Evolutionary conservation across 2,888 invertebrate genomes (phyloP).

Genomic region (Phania funesta): DNA sequence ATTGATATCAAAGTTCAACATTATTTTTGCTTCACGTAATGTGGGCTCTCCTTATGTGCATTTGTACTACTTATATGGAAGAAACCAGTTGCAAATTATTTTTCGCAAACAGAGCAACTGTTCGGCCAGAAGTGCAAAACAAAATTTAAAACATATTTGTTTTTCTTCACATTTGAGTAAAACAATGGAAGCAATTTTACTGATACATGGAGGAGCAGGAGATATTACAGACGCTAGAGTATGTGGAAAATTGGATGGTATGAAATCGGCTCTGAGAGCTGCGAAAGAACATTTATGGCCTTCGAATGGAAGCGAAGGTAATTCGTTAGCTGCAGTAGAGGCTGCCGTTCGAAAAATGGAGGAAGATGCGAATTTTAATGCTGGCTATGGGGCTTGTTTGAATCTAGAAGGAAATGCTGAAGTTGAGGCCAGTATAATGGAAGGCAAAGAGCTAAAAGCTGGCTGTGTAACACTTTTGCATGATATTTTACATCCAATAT

Average conservation of each 20-base stretch:
- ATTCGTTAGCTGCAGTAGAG: conserved; percentile 85
- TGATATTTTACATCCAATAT: conserved; percentile 88
- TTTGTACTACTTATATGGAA: not conserved
- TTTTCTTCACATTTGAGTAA: not conserved
- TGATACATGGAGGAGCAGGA: conserved; percentile 92
- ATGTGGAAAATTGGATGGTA: conserved; percentile 84
- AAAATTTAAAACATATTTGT: not conserved
- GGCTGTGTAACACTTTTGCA: conserved; percentile 89
- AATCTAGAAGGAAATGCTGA: conserved; percentile 89
- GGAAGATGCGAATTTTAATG: conserved; percentile 88
- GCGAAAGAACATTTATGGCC: conserved; percentile 61
- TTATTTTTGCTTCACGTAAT: too few species aligned
- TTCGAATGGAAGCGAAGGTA: conserved; percentile 81
- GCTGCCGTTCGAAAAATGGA: conserved; percentile 88
- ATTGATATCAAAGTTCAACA: too few species aligned
- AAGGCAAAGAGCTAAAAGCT: conserved; percentile 85
- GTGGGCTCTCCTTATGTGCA: not conserved
- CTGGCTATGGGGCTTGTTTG: conserved; percentile 90
- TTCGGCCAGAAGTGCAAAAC: not conserved
- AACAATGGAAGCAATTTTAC: conserved; percentile 82
- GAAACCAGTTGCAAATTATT: conserved; percentile 10
- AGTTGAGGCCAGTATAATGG: conserved; percentile 92
- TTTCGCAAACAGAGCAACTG: not conserved
- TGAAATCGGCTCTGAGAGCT: conserved; percentile 83
- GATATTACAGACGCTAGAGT: conserved; percentile 84